These are phyloP conservation scores for Chironomus tepperi DNA, from an alignment of 1,140 invertebrate species.

Conservation along the genomic window DNA sequence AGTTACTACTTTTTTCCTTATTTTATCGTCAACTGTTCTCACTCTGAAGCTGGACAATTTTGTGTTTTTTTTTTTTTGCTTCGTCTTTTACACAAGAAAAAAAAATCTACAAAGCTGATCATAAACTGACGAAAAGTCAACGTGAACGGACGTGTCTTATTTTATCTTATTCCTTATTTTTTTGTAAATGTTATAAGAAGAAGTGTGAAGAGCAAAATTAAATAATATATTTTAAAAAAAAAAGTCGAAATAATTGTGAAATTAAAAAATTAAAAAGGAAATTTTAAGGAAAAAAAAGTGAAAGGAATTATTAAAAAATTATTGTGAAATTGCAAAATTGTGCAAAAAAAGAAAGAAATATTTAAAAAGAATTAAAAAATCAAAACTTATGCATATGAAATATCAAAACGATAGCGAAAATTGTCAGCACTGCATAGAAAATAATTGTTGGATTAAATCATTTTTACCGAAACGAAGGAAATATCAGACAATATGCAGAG, in stretches of 20 bases:
- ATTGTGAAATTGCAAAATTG: slow-evolving; percentile 5
- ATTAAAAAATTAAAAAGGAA: neutral
- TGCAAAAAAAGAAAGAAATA: neutral
- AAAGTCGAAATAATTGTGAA: neutral
- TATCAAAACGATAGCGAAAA: neutral
- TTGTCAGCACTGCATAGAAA: slow-evolving; percentile 6
- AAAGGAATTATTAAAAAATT: neutral
- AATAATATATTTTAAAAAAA: too few species aligned
- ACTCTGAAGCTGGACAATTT: neutral
- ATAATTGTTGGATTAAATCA: slow-evolving; percentile 3
- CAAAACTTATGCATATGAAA: neutral
- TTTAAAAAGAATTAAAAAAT: neutral
- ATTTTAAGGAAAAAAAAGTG: neutral
- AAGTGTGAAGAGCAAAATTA: neutral
- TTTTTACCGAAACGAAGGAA: neutral
- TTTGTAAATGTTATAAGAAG: neutral
- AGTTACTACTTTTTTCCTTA: neutral
- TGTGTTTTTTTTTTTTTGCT: neutral
- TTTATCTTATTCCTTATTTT: neutral
- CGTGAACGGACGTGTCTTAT: neutral
- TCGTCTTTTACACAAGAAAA: neutral
- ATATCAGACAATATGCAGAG: slow-evolving; percentile 5
- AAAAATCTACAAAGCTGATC: neutral
- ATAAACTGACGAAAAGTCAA: neutral
- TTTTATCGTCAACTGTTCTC: too few species aligned